Evolutionary conservation across 2,113 vertebrate genomes (phyloP), one percentile per base, ranked within the genome.

Genomic region (Indicator maculatus): DNA sequence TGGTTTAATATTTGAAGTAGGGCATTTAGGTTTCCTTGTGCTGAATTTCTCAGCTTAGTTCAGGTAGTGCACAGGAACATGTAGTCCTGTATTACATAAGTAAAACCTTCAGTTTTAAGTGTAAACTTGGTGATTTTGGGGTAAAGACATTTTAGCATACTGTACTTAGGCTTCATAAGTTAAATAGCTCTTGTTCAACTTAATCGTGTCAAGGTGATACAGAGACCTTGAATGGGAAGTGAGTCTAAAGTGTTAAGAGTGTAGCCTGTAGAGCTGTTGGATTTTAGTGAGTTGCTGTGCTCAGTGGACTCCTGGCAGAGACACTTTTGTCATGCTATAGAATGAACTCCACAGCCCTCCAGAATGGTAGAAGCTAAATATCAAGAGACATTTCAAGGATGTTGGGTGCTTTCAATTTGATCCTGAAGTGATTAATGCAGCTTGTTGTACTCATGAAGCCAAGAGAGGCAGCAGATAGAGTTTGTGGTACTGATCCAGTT

Each of bases 401-500:
- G 17, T 39, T 8, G 38, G 38, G 27, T 78, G 67, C 53, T 72
- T 45, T 85, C 69, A 88, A 7, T 61, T 69, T 38, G 72, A 39
- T 61, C 45, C 20, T 36, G 71, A 24, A 64, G 18, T 92, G 83
- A 87, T 75, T 66, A 76, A 89, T 92, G 56, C 56, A 56, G 55
- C 81, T 70, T 21, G 52, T 53, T 75, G 60, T 45, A 59, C 36
- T 80, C 38, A 45, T 86, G 83, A 59, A 89, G 78, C 2, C 61
- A 72, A 55, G 56, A 63, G 60, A 72, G 56, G 66, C 19, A 52
- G 55, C 12, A 44, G 56, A 39, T 75, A 64, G 64, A 58, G 28
- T 86, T 93, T 78, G 69, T 52, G 15, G 13, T 87, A 86, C 93
- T 82, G 90, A 94, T 96, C 78, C 52, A 45, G 20, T 67, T 89